Base-by-base conservation (phyloP, 2,113 vertebrate species). In the Corythornis cristatus region DNA sequence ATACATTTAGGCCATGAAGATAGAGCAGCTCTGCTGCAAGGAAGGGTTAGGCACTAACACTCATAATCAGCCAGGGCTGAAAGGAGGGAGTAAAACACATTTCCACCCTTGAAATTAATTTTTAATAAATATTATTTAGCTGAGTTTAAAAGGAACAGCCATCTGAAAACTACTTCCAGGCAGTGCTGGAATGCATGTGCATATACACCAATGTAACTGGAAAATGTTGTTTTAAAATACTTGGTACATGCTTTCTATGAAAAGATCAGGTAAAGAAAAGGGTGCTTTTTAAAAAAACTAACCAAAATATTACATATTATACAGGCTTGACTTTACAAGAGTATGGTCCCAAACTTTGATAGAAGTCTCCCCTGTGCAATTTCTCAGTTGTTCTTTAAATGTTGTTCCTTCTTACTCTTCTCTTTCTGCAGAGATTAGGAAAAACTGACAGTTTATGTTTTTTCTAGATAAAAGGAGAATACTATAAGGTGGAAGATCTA, bases 1-100 rank as follows among this genome's bases (percentile, higher is more conserved):
- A 97, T 97, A 96, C 87, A 89, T 43, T 26, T 23, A 90, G 86
- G 83, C 68, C 78, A 60, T 21, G 83, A 79, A 82, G 79, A 67
- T 0, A 18, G 86, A 89, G 64, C 65, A 85, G 56, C 43, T 40
- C 68, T 75, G 74, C 74, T 3, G 9, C 67, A 64, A 80, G 53
- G 22, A 73, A 71, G 45, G 46, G 74, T 54, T 64, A 45, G 67
- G 33, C 51, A 29, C 29, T 62, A 25, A 71, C 50, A 37, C 60
- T 85, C 35, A 5, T 25, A 54, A 85, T 3, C 71, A 40, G 28
- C 66, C 75, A 77, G 29, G 29, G n/a, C 18, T 86, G 50, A 51
- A 85, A 71, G 71, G 13, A 79, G 11, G 4, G 18, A 79, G 35
- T 35, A 73, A 29, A 22, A 74, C 5, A 1, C 28, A 77, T 64